Evolutionary conservation across 2,888 invertebrate genomes (phyloP).

Genomic region (Chromoteleia sp.): DNA sequence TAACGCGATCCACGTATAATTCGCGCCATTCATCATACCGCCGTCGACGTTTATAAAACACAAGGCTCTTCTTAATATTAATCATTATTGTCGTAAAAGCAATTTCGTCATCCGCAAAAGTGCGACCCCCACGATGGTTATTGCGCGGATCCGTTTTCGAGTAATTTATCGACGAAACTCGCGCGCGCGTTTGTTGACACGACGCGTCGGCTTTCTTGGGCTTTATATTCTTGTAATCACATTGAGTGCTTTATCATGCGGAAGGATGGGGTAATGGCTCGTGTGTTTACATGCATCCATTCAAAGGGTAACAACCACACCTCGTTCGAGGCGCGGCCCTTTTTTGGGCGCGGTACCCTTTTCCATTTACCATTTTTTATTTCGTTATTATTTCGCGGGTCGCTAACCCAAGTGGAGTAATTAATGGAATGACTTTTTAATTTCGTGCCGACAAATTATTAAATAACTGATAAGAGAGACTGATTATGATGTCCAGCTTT

Average conservation of each 20-base stretch:
- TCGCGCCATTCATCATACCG: constrained; percentile 6
- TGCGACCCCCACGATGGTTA: constrained; percentile 7
- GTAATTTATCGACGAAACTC: constrained; percentile 36
- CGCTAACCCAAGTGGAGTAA: not conserved
- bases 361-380: constrained; percentile 20
- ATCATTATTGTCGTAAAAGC: constrained; percentile 31
- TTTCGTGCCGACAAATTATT: no score
- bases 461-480: no score
- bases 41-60: constrained; percentile 8
- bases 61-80: constrained; percentile 11
- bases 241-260: constrained; percentile 65
- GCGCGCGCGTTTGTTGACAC: constrained; percentile 42
- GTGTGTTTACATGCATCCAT: constrained; percentile 49
- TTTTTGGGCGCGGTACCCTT: constrained; percentile 56
- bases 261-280: constrained; percentile 59
- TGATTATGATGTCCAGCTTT: no score
- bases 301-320: constrained; percentile 68
- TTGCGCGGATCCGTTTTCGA: constrained; percentile 46
- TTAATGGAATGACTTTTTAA: constrained; percentile 9
- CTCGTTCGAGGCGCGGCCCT: constrained; percentile 54
- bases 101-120: constrained; percentile 28
- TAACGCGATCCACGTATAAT: not conserved
- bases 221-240: constrained; percentile 54
- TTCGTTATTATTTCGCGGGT: constrained; percentile 33
- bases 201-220: constrained; percentile 40